A percentile compares a stretch with the other conserved stretches of the same genome.
Evolutionary conservation across 2,113 vertebrate species (phyloP).

Genomic region (Heterotis niloticus): DNA sequence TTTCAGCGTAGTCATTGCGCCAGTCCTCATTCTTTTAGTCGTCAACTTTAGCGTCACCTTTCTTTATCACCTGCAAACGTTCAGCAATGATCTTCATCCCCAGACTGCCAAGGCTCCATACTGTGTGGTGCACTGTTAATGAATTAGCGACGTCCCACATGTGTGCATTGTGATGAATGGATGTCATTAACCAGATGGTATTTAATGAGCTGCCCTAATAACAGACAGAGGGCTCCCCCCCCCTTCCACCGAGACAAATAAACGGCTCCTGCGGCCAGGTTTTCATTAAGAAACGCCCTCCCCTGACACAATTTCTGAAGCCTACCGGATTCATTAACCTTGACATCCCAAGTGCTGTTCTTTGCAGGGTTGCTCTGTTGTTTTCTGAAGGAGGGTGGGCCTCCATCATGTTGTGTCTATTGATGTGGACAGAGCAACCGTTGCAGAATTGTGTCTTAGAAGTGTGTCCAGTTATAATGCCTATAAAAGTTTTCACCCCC

Average conservation of each 20-base stretch:
- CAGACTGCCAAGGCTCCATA: not conserved
- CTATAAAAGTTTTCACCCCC: too few relatives aligned
- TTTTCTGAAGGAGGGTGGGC: not conserved
- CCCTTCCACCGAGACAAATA: not conserved
- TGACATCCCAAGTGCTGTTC: not conserved
- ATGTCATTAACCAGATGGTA: constrained; percentile 27
- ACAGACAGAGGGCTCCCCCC: not conserved
- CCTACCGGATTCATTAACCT: constrained; percentile 21
- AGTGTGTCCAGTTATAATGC: too few relatives aligned
- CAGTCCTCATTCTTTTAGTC: not conserved
- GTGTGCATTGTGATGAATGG: constrained; percentile 16
- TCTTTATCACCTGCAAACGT: not conserved
- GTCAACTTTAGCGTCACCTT: not conserved
- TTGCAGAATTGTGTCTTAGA: too few relatives aligned
- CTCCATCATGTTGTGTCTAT: too few relatives aligned
- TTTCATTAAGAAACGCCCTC: not conserved
- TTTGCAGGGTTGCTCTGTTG: not conserved
- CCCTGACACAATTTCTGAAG: not conserved
- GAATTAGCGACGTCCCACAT: not conserved
- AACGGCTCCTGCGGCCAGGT: not conserved
- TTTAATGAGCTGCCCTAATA: constrained; percentile 23
- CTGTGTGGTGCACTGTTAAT: not conserved
- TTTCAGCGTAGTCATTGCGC: too few relatives aligned
- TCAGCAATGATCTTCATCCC: not conserved
- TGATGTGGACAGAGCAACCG: too few relatives aligned